Evolutionary conservation across 2,797 vertebrate genomes (phyloP), one percentile per base, ranked within the genome.

Genomic region (Pangasius sanitwongsei): DNA sequence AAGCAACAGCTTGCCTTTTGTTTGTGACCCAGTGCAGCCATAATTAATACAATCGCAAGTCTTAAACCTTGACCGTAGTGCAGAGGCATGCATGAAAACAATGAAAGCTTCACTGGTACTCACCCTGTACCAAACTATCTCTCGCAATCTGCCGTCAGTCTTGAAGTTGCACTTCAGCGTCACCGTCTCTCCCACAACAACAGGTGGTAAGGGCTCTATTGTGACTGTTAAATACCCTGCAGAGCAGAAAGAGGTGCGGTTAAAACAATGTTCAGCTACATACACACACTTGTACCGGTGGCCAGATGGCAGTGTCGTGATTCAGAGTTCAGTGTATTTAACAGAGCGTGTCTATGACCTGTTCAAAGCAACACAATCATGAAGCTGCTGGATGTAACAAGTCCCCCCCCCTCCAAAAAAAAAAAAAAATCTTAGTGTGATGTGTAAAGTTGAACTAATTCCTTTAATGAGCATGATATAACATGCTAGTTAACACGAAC

Each of bases 141-240:
- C 99, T 44, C 99, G 95, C 95, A 99, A 97, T 91, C 98, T 96
- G 87, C 99, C 98, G 69, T 99, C 99, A 0, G 99, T 99, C 95
- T 98, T 99, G 97, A 99, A 99, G 97, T 99, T 99, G 93, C 99
- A 99, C 97, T 99, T 99, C 92, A 99, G 95, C 16, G 98, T 99
- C 92, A 99, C 98, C 0, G 98, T 97, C 15, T 99, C 99, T 89
- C 98, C 99, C 80, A 98, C 98, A 87, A 99, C 98, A 90, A 99
- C 98, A 0, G 99, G 99, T 0, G 98, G 98, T 92, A 99, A 96
- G 0, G 98, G 98, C 93, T 99, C 98, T 9, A 99, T 99, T 94
- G 97, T 99, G 91, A 99, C 98, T 0, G 98, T 99, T 96, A 99
- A 93, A 95, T 99, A 99, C 92, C 97, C 98, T 99, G 93, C 1